Base-by-base conservation (phyloP, 92 coral and sea anemone genomes). In the Actinernus sp. region DNA sequence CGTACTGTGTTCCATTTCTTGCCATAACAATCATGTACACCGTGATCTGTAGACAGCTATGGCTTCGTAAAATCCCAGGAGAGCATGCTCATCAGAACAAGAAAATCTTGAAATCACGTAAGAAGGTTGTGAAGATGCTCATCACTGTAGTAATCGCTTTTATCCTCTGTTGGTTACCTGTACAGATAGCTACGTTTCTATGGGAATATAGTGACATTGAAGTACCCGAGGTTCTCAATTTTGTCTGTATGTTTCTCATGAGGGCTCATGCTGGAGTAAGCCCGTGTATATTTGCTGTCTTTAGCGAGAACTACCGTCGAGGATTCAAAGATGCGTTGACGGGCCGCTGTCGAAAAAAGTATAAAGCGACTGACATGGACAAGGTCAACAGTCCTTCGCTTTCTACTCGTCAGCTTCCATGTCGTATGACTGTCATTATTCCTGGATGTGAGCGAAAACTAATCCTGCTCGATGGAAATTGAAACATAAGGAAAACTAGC, bases 51-150 rank as follows among this genome's bases (percentile, higher is more conserved):
- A 74, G 79, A 36, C 76, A 74, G 60, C 82, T 93, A 26, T 93
- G 97, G 93, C 49, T 61, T 34, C 88, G 82, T 18, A 77, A 85
- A 45, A 73, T 85, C 0, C 98, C 97, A 1, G 98, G 98, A n/a
- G 90, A 76, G 38, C 49, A 16, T 5, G 28, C 18, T 63, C 17
- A 12, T 33, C 38, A 29, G 8, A 21, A 14, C 5, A 62, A 70
- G 51, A 89, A 79, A 34, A 13, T 68, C 3, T 56, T 41, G 51
- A 69, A 84, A 33, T 84, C 90, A 10, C 73, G 90, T 17, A 69
- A 71, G 57, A 84, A 76, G 52, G 96, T 89, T 2, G 80, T 89
- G 16, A 89, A 84, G 63, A 89, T 89, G 96, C 79, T 89, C 17
- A 79, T 89, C 1, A 63, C 84, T 1, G 96, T 89, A 11, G 84